Conservation (phyloP, 2,888 invertebrate genomes). For the Sinohyriopsis cumingii region DNA sequence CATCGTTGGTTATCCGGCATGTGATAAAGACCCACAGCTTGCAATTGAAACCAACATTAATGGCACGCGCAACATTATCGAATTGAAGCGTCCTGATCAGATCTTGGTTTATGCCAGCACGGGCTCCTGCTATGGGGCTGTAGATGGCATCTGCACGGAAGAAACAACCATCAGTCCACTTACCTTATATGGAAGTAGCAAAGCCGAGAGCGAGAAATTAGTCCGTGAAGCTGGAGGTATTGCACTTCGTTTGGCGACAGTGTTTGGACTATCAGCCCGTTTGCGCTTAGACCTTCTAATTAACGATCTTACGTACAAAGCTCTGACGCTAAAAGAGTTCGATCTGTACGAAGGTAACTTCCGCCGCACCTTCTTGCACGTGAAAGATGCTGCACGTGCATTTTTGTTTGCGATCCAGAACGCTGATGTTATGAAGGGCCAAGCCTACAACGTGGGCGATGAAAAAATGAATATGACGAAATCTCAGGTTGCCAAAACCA, state of each 20-base stretch:
- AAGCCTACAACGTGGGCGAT: constrained; percentile 70
- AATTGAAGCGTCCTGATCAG: constrained; percentile 59
- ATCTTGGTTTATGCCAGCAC: constrained; percentile 68
- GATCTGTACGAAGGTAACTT: constrained; percentile 69
- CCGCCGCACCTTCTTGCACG: constrained; percentile 69
- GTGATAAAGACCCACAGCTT: constrained; percentile 64
- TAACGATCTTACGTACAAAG: constrained; percentile 68
- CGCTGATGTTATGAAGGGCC: constrained; percentile 63
- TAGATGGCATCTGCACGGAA: constrained; percentile 68
- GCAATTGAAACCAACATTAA: constrained; percentile 64
- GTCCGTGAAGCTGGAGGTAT: constrained; percentile 61
- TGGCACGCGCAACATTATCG: constrained; percentile 62
- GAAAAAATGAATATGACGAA: constrained; percentile 71
- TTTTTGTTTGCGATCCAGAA: constrained; percentile 68
- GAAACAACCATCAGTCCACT: constrained; percentile 68
- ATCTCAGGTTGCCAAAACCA: constrained; percentile 61
- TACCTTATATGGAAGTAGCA: constrained; percentile 69
- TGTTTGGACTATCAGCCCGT: constrained; percentile 70
- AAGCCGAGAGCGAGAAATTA: constrained; percentile 66
- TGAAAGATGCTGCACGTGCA: constrained; percentile 68
- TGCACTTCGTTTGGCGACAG: constrained; percentile 68
- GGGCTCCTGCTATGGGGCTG: constrained; percentile 71
- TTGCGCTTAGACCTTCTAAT: constrained; percentile 70
- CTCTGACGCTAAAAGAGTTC: constrained; percentile 60
- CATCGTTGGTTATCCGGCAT: constrained; percentile 71